These are phyloP conservation scores for Pterobdella sp. DNA, from an alignment of 2,888 invertebrate genomes.

Conservation along the genomic window DNA sequence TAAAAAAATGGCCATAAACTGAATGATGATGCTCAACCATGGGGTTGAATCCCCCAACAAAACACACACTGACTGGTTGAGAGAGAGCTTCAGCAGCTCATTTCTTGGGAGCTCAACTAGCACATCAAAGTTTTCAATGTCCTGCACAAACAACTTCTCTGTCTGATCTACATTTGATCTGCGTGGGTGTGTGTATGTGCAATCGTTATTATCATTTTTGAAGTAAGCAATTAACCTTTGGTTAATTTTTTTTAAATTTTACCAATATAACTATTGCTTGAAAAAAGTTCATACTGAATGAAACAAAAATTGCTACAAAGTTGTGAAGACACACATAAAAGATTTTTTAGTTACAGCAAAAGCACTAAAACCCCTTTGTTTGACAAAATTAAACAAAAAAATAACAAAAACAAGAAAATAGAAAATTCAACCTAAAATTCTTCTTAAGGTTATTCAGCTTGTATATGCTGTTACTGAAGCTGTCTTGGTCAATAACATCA, in stretches of 20 bases:
- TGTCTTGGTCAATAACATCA: conserved; percentile 58
- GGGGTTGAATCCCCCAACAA: no score
- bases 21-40: background rate
- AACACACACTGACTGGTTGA: no score
- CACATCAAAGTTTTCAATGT: conserved; percentile 61
- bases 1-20: conserved; percentile 12
- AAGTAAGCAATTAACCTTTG: no score
- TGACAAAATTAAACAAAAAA: no score
- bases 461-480: conserved; percentile 56
- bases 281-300: no score
- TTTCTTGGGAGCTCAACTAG: conserved; percentile 64
- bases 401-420: no score
- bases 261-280: no score
- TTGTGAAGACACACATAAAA: no score
- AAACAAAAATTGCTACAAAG: no score
- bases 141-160: conserved; percentile 62
- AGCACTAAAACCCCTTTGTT: no score
- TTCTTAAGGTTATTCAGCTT: conserved; percentile 58
- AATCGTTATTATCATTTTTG: background rate
- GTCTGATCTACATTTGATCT: conserved; percentile 52
- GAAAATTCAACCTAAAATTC: conserved; percentile 60
- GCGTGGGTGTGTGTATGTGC: conserved; percentile 18
- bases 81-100: conserved; percentile 61
- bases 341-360: no score
- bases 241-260: no score